Evolutionary conservation across 2,797 vertebrate genomes (phyloP), one percentile per base, ranked within the genome.

Genomic region (Microchirus variegatus): DNA sequence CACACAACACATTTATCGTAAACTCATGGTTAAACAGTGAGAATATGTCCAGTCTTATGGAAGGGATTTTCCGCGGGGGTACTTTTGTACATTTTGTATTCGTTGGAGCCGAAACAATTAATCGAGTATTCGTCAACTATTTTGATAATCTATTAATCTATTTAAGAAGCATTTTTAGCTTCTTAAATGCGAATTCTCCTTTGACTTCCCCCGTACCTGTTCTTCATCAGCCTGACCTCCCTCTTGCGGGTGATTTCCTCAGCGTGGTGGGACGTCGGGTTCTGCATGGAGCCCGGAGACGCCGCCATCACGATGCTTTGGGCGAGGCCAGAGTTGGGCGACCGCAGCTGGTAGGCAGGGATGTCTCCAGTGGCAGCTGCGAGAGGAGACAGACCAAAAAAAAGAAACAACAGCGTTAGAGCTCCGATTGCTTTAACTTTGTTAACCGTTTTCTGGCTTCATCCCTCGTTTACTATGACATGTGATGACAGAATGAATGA

Each of bases 161-260:
- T n/a, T n/a, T n/a, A n/a, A n/a, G n/a, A n/a, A n/a, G n/a, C n/a
- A n/a, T n/a, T n/a, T n/a, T n/a, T n/a, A n/a, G n/a, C n/a, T n/a
- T n/a, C n/a, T n/a, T n/a, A n/a, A n/a, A n/a, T n/a, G n/a, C n/a
- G n/a, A n/a, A n/a, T n/a, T n/a, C n/a, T 6, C 31, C 31, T 5
- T 31, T 31, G 5, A 31, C 31, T 31, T 31, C 7, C 31, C 7
- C 31, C 31, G 4, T 31, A 98, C 97, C 97, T 95, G 90, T 99
- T 99, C 75, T 99, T 98, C 95, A 99, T 92, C 52, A 99, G 94
- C 11, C 97, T 92, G 80, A 98, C 91, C 77, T 98, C 96, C 75
- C 96, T 93, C 83, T 98, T 99, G 74, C 96, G 95, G 10, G 96
- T 98, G 67, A 94, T 93, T 82, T 98, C 97, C 63, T 97, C 97